Conservation (phyloP, 2,888 invertebrate species). For the Vanessa cardui region DNA sequence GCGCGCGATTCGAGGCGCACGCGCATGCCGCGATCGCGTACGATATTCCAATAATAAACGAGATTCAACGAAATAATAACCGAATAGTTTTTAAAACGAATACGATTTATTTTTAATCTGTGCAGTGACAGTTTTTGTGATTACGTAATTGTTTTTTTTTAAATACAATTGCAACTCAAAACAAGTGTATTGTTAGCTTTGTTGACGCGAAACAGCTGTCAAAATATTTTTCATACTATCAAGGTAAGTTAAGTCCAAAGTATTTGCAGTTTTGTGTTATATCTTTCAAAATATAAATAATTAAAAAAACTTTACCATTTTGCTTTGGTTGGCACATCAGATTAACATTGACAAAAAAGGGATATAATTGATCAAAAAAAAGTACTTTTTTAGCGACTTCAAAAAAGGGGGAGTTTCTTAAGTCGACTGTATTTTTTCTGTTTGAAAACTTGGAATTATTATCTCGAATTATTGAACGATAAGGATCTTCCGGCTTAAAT, state of each 20-base stretch:
- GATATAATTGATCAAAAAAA: too few species aligned
- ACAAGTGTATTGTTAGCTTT: slow-evolving; percentile 61
- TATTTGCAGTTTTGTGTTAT: not conserved
- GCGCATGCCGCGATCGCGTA: slow-evolving; percentile 54
- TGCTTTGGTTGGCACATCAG: not conserved
- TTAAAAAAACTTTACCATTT: too few species aligned
- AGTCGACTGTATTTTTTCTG: too few species aligned
- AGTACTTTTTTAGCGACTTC: too few species aligned
- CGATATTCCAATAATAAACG: slow-evolving; percentile 11
- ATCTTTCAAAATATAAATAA: not conserved
- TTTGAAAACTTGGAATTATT: too few species aligned
- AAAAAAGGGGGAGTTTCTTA: too few species aligned
- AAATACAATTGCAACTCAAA: slow-evolving; percentile 26
- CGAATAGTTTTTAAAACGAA: slow-evolving; percentile 46
- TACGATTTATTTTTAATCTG: slow-evolving; percentile 44
- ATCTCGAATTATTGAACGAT: too few species aligned
- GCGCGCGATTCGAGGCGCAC: slow-evolving; percentile 65
- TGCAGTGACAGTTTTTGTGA: slow-evolving; percentile 52
- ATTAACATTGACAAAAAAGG: too few species aligned
- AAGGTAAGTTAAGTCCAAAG: slow-evolving; percentile 68
- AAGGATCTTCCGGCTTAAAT: too few species aligned
- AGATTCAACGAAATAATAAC: slow-evolving; percentile 44
- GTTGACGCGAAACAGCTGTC: slow-evolving; percentile 70
- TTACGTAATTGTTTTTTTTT: slow-evolving; percentile 35
- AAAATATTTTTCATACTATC: slow-evolving; percentile 66